Evolutionary conservation across 2,888 invertebrate genomes (phyloP), one percentile per base, ranked within the genome.

Genomic region (Volucella inanis): DNA sequence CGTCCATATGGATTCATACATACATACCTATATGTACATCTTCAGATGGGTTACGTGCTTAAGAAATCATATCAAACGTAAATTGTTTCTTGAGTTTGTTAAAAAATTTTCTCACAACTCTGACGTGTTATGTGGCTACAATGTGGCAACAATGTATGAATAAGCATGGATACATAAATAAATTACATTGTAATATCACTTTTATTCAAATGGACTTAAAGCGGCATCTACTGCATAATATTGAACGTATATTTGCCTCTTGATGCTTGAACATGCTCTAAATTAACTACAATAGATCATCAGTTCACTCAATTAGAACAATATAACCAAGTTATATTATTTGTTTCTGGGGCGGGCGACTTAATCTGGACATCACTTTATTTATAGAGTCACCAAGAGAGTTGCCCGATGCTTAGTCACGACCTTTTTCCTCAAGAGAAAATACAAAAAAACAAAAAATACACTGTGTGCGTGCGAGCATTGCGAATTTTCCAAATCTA

Each of bases 401-500:
- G 15, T 55, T 77, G 50, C 31, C 59, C 41, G 14, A 57, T 43
- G 45, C 15, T 64, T 64, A 74, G 49, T 74, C 61, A 70, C 47
- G 62, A 49, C 31, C 14, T 22, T 43, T n/a, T 57, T 8, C 18
- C 11, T 55, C n/a, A 31, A n/a, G 10, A n/a, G 12, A 49, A n/a
- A 43, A 49, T 50, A 49, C 57, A 57, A 65, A 67, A 49, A 31
- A 15, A 52, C 59, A 38, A 39, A 11, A 9, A 10, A 68, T 31
- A n/a, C 47, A 68, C 54, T 45, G n/a, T 68, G 45, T 74, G 79
- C 50, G 67, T 79, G 65, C 64, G 70, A 22, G 14, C n/a, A 55
- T 31, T 71, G 74, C 74, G 55, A 55, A 57, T 49, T 49, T 49
- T 81, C 76, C 61, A 81, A 62, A 2, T 55, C 71, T 85, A 85